A percentile compares a stretch with the other conserved stretches of the same genome.
Evolutionary conservation across 2,113 vertebrate genomes (phyloP).

Genomic region (Rhynchopsitta pachyrhyncha): DNA sequence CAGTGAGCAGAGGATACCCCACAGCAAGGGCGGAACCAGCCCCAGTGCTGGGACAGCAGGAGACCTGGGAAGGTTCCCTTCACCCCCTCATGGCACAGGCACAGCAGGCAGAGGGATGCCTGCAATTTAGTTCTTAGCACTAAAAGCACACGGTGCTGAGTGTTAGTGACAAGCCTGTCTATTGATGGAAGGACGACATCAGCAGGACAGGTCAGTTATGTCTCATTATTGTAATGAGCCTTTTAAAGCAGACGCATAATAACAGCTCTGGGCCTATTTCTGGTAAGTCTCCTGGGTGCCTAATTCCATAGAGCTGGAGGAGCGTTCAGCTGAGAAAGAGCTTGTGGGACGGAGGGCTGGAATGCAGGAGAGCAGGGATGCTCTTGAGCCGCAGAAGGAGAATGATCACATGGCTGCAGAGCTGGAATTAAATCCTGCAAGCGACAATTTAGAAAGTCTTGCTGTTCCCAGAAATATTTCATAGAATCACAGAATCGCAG

Average conservation of each 20-base stretch:
- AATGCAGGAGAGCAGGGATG: background rate
- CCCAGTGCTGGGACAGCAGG: background rate
- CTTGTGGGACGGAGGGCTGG: conserved; percentile 18
- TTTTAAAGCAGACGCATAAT: background rate
- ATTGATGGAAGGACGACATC: conserved; percentile 18
- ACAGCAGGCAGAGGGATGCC: background rate
- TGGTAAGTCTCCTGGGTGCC: background rate
- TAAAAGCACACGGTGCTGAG: conserved; percentile 25
- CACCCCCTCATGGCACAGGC: background rate
- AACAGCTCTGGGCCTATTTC: conserved; percentile 28
- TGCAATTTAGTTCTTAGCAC: background rate
- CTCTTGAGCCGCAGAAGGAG: background rate
- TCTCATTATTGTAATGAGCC: background rate
- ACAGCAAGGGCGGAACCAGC: background rate
- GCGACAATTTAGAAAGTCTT: background rate
- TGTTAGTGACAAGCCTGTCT: background rate
- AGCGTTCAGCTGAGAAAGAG: background rate
- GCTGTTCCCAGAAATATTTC: background rate
- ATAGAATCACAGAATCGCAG: background rate
- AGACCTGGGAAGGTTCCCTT: background rate
- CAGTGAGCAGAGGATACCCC: background rate
- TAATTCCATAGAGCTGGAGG: background rate
- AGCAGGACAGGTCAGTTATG: conserved; percentile 13
- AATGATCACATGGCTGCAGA: background rate
- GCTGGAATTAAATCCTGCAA: background rate